Evolutionary conservation across 2,888 invertebrate species (phyloP).

Genomic region (Thymelicus lineola): DNA sequence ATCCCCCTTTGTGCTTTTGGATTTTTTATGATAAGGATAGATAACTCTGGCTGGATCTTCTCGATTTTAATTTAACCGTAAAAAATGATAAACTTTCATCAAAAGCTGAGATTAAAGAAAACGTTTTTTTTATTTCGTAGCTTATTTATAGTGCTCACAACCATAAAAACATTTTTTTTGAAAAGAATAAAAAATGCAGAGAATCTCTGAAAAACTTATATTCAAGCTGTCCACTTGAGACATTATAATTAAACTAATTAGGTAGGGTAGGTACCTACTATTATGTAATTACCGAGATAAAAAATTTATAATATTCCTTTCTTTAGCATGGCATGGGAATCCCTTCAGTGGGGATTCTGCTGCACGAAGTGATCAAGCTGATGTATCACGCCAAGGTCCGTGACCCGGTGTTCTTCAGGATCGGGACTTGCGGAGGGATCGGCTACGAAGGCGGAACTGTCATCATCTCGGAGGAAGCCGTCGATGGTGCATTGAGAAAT

Average conservation of each 20-base stretch:
- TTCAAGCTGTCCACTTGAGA: no score
- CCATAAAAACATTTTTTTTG: no score
- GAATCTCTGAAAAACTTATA: no score
- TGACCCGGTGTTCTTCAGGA: constrained; percentile 96
- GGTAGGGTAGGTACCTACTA: background rate
- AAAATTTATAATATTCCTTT: constrained; percentile 1
- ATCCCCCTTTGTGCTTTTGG: background rate
- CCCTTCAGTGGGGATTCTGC: constrained; percentile 96
- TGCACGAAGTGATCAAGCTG: constrained; percentile 98
- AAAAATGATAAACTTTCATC: no score
- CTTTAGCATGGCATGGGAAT: constrained; percentile 98
- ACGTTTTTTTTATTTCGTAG: no score
- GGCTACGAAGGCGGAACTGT: constrained; percentile 97
- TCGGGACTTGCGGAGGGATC: constrained; percentile 97
- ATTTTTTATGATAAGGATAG: no score
- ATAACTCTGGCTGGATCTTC: no score
- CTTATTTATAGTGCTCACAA: no score
- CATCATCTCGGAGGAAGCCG: constrained; percentile 95
- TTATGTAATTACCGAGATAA: constrained; percentile 18
- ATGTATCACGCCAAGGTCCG: constrained; percentile 94
- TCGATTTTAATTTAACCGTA: no score
- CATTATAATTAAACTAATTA: no score
- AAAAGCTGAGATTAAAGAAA: no score
- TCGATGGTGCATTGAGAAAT: constrained; percentile 94
- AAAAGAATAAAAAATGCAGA: no score